Base-by-base conservation (phyloP, 2,113 vertebrate genomes). In the Clarias gariepinus region DNA sequence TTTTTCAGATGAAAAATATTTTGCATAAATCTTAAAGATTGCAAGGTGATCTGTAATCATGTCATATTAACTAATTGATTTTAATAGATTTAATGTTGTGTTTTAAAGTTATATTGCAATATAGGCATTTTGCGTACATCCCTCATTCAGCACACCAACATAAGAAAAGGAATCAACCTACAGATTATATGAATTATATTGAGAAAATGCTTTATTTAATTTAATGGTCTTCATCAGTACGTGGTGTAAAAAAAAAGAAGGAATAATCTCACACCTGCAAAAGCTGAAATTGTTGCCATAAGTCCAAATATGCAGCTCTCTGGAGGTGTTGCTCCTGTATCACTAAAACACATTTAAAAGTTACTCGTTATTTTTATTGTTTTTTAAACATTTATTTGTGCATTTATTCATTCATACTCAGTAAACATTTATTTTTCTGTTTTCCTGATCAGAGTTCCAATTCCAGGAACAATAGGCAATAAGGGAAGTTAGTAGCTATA, bases 241-340 rank as follows among this genome's bases (percentile, higher is more conserved):
- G 18, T 77, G 13, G 7, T 15, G 12, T 66, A 16, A 52, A 11
- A 5, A n/a, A 10, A 52, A 12, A 11, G 7, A 41, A 61, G 63
- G 16, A 36, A 63, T 1, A 36, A 63, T 1, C 81, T 91, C 94
- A 85, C 95, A 99, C 98, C 97, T 95, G 98, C 94, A 91, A 97
- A 95, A 41, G 97, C 95, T 57, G 96, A 95, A 87, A 98, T 92
- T 83, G 96, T 96, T 52, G 97, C 96, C 98, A 99, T 99, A 91
- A 99, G 94, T 36, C 97, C 96, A 92, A 99, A 99, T 66, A 99
- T 91, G 61, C 97, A 96, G 33, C 98, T 99, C 90, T 99, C 98
- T 0, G 98, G 98, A 76, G 97, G 96, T 4, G 89, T 92, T 19
- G 96, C 95, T 86, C 95, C 97, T 60, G 98, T 97, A 83, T 99